Conservation (phyloP, 2,113 vertebrate genomes). For the Microcebus griseorufus region DNA sequence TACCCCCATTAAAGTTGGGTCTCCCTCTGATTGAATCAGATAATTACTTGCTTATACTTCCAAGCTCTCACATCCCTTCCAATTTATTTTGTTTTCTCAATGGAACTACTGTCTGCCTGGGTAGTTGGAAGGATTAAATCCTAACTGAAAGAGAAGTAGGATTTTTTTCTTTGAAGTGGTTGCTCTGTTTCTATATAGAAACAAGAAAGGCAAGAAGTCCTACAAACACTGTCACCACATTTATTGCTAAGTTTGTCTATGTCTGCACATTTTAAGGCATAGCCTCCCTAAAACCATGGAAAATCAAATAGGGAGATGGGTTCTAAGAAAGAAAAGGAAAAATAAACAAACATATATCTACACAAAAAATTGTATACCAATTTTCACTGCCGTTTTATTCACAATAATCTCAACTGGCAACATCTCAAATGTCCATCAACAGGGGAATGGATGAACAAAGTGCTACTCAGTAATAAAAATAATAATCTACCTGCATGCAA, state of each 20-base stretch:
- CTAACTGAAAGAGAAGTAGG: not conserved
- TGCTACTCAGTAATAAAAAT: not conserved
- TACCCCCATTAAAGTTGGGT: not conserved
- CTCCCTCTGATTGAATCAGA: conserved; percentile 36
- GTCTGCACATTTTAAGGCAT: not conserved
- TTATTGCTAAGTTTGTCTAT: not conserved
- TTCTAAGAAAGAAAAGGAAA: not conserved
- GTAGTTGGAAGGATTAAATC: conserved; percentile 12
- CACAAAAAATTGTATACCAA: not conserved
- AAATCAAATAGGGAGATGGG: not conserved
- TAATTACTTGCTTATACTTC: conserved; percentile 48
- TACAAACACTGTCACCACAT: not conserved
- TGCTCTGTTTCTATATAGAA: not conserved
- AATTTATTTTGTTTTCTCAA: conserved; percentile 53
- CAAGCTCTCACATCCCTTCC: conserved; percentile 13
- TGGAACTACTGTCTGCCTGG: not conserved
- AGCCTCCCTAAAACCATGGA: not conserved
- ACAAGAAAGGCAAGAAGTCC: not conserved
- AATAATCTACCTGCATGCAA: not conserved
- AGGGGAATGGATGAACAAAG: not conserved
- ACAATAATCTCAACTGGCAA: not conserved
- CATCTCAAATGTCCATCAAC: not conserved
- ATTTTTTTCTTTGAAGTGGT: not conserved
- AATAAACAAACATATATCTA: not conserved
- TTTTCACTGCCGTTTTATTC: not conserved